Evolutionary conservation across 2,888 invertebrate species (phyloP), one percentile per base, ranked within the genome.

Genomic region (Hypercompe scribonia): DNA sequence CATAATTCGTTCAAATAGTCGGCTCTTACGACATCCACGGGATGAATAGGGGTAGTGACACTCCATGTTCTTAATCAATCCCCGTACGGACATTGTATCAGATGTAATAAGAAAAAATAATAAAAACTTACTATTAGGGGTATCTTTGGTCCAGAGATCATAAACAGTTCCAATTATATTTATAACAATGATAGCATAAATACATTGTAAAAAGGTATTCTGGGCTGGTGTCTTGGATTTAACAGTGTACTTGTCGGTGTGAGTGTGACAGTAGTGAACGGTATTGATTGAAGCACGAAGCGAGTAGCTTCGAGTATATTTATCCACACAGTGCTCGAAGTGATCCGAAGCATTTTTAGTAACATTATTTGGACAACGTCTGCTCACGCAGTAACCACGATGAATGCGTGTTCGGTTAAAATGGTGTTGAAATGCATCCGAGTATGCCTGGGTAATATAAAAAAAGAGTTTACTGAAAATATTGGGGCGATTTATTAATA

Each of bases 121-220:
- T 46, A 46, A 15, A 21, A 36, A 83, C 85, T 86, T 78, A 87
- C 87, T 87, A 39, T 75, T 78, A 28, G 71, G 64, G 15, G 33
- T 54, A 46, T 80, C 74, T 46, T 71, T 73, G 7, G 70, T 69
- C 18, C 61, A 76, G 11, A 74, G 15, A 73, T 87, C 84, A 69
- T 86, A 86, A 15, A 80, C 73, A 28, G 87, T 86, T 63, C 86
- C 87, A 54, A 87, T 58, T 18, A 86, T n/a, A 74, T 87, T 87
- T 15, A 84, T 64, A 3, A 74, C n/a, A 8, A 86, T 3, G 33
- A 87, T 58, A 28, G 75, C 76, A 54, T 61, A 83, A 21, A 85
- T 34, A 8, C 83, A 65, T 69, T 73, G 77, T 4, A 80, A 65
- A 31, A 85, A 84, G 8, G 81, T 50, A 0, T 67, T 58, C 42